Evolutionary conservation across 2,797 vertebrate species (phyloP).

Genomic region (Morus bassanus): DNA sequence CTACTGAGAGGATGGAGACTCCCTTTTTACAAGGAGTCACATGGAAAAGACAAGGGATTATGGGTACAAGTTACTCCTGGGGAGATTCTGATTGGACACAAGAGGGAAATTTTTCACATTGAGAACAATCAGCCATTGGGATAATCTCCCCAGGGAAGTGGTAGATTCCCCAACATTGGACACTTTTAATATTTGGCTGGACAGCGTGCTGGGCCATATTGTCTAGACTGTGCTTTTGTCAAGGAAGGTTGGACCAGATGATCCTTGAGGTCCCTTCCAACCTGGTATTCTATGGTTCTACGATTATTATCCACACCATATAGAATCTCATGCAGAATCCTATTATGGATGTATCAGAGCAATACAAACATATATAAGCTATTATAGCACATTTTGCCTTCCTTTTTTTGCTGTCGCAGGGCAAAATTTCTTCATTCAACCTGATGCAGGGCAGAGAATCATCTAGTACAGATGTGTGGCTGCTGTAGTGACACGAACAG

Average conservation of each 20-base stretch:
- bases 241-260: not conserved
- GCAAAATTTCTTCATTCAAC: not conserved
- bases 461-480: accelerated
- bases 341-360: not conserved
- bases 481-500: not conserved
- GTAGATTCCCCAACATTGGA: not conserved
- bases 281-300: not conserved
- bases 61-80: not conserved
- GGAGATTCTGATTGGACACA: not conserved
- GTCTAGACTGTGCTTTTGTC: not conserved
- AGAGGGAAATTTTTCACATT: not conserved
- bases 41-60: not conserved
- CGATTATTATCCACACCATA: not conserved
- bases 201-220: not conserved
- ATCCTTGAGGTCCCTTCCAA: not conserved
- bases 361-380: not conserved
- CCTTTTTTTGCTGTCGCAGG: accelerated
- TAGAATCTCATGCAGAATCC: not conserved
- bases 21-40: not conserved
- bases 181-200: not conserved
- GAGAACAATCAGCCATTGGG: not conserved
- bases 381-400: not conserved
- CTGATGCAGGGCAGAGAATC: not conserved
- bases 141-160: not conserved
- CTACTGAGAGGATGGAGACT: not conserved